Evolutionary conservation across 2,888 invertebrate genomes (phyloP).

Genomic region (Orthosia cruda): DNA sequence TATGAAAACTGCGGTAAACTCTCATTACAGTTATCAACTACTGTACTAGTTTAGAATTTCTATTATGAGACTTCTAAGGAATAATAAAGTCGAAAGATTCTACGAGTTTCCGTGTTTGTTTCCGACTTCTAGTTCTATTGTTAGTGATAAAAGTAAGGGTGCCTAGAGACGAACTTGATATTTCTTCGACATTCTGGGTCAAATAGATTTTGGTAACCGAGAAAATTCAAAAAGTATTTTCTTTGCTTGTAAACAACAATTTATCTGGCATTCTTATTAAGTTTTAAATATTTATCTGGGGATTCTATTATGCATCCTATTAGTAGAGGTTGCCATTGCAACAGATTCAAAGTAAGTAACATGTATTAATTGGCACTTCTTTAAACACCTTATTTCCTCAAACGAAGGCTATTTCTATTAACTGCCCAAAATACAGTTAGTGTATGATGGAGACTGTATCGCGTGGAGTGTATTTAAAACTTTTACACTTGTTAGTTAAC

Average conservation of each 20-base stretch:
- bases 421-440: constrained; percentile 56
- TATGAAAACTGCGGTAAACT: constrained; percentile 55
- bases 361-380: not conserved
- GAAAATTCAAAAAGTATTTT: not conserved
- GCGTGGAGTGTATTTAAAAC: constrained; percentile 79
- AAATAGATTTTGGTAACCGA: not conserved
- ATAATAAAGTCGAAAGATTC: constrained; percentile 43
- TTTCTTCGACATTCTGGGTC: not conserved
- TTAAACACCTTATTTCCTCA: not conserved
- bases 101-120: constrained; percentile 38
- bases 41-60: constrained; percentile 55
- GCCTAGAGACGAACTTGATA: constrained; percentile 11
- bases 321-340: not conserved
- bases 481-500: constrained; percentile 78
- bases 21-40: constrained; percentile 39
- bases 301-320: too few relatives aligned
- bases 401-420: constrained; percentile 12
- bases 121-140: constrained; percentile 36
- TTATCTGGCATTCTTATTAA: not conserved
- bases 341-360: not conserved
- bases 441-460: constrained; percentile 68
- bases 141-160: constrained; percentile 17
- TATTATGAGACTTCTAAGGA: constrained; percentile 46
- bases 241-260: not conserved
- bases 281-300: too few relatives aligned